Percentiles rank a stretch among this genome's conserved stretches.
phyloP scores from a whole-genome alignment of 2,113 vertebrate genomes.

The Hiodon tergisus region DNA sequence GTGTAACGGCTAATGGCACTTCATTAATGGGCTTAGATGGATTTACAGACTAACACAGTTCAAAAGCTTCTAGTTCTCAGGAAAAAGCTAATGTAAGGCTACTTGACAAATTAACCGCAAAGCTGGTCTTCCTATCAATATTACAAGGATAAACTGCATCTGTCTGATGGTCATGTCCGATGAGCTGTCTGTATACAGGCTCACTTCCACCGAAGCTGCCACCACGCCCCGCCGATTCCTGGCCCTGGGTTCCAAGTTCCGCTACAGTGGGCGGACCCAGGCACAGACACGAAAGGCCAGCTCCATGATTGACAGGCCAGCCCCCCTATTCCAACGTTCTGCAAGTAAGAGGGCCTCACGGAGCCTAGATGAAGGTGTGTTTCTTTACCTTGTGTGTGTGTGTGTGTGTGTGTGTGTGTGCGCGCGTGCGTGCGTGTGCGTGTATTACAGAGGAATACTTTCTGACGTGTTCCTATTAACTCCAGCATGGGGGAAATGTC shows the following conservation, averaged over 20 bases:
- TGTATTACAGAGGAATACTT: neutral
- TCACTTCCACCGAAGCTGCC: conserved; percentile 86
- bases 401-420: conserved; percentile 6
- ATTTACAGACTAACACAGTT: too few relatives aligned
- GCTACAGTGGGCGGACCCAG: conserved; percentile 93
- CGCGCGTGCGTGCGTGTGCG: neutral
- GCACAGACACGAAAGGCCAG: conserved; percentile 92
- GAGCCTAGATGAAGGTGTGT: conserved; percentile 90
- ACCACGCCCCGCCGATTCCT: conserved; percentile 88
- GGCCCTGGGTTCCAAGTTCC: conserved; percentile 91
- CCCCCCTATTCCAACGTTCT: conserved; percentile 85
- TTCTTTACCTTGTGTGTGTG: neutral
- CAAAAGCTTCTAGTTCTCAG: too few relatives aligned
- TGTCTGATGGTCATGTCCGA: neutral
- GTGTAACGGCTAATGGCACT: too few relatives aligned
- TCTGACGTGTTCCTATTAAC: neutral
- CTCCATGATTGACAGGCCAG: conserved; percentile 87
- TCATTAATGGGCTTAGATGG: too few relatives aligned
- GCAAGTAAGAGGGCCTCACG: conserved; percentile 88
- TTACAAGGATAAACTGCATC: neutral
- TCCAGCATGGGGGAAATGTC: conserved; percentile 17
- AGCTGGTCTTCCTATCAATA: too few relatives aligned
- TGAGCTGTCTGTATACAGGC: conserved; percentile 50
- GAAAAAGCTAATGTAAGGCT: too few relatives aligned
- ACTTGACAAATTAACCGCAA: too few relatives aligned